phyloP scores from a whole-genome alignment of 2,113 vertebrate species.

The Rhodinocichla rosea region DNA sequence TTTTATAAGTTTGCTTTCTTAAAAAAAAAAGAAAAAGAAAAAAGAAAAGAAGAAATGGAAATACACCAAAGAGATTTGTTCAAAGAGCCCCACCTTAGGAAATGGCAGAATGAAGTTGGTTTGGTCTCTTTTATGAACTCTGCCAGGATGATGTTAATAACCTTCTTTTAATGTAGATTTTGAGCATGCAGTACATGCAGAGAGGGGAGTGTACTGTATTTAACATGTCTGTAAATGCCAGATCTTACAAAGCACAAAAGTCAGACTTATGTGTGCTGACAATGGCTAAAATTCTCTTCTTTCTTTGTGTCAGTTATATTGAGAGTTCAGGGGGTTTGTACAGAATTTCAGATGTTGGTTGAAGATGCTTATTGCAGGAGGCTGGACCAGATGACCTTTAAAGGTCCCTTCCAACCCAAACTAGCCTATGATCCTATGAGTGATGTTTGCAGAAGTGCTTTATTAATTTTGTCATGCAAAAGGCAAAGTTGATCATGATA shows the following conservation, averaged over 20 bases:
- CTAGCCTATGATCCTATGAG: neutral
- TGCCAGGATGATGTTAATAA: slow-evolving; percentile 24
- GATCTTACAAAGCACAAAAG: neutral
- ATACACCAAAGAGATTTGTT: slow-evolving; percentile 34
- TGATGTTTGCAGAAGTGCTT: neutral
- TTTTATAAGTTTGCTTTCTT: slow-evolving; percentile 47
- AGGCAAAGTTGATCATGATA: neutral
- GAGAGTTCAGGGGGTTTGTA: neutral
- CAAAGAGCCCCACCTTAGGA: slow-evolving; percentile 40
- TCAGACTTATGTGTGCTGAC: neutral
- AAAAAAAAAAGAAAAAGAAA: neutral
- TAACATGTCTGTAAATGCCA: neutral
- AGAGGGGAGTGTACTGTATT: neutral
- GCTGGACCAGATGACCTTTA: neutral
- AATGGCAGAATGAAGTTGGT: slow-evolving; percentile 5
- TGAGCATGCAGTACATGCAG: neutral
- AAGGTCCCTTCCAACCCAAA: neutral
- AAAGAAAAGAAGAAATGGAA: neutral
- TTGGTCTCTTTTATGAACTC: slow-evolving; percentile 18
- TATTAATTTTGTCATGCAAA: neutral
- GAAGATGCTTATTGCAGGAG: neutral
- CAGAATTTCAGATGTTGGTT: neutral
- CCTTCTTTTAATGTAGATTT: slow-evolving; percentile 16
- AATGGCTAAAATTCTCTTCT: neutral
- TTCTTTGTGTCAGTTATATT: neutral